These are phyloP conservation scores for Drosophila nr. medialis DNA, from an alignment of 2,888 invertebrate genomes.

Conservation along the genomic window DNA sequence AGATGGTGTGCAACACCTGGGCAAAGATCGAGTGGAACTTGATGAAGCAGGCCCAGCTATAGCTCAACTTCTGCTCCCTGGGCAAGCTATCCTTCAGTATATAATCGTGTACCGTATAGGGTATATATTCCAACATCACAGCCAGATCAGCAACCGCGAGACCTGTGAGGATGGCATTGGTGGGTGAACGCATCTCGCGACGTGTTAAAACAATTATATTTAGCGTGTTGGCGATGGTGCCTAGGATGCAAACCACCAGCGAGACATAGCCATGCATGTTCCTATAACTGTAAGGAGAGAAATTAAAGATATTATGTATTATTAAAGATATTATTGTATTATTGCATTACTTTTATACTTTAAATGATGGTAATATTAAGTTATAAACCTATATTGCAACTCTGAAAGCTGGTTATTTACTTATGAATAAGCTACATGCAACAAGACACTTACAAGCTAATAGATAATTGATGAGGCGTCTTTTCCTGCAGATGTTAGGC, in stretches of 20 bases:
- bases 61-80: conserved; percentile 87
- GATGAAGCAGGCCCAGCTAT: conserved; percentile 93
- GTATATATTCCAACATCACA: conserved; percentile 98
- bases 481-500: background rate
- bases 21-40: conserved; percentile 95
- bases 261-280: conserved; percentile 94
- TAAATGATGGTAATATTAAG: background rate
- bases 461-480: background rate
- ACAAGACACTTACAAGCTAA: conserved; percentile 4
- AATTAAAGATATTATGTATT: background rate
- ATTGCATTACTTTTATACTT: background rate
- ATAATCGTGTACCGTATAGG: conserved; percentile 93
- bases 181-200: conserved; percentile 95
- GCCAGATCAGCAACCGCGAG: conserved; percentile 96
- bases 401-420: background rate
- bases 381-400: background rate
- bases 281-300: conserved; percentile 86
- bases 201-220: conserved; percentile 96
- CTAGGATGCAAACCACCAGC: conserved; percentile 94
- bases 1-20: conserved; percentile 95
- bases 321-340: background rate
- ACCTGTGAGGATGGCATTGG: conserved; percentile 95
- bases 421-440: background rate
- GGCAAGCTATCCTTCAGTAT: conserved; percentile 86
- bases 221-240: conserved; percentile 95